Evolutionary conservation across 2,113 vertebrate genomes (phyloP).

Genomic region (Uria aalge): DNA sequence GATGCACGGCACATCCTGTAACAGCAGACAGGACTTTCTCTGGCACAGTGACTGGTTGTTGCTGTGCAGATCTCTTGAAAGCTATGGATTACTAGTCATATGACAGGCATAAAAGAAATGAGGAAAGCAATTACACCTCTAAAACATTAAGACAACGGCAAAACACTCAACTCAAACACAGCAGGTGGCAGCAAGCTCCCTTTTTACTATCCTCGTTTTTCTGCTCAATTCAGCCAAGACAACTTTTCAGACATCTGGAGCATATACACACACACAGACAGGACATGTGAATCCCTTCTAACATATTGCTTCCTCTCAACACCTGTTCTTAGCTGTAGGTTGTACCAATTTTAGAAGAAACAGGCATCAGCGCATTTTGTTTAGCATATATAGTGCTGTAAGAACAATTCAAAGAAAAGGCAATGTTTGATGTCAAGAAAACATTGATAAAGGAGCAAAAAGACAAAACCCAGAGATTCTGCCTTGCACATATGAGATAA

Average conservation of each 20-base stretch:
- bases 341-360: background rate
- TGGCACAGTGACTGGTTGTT: background rate
- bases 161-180: conserved; percentile 19
- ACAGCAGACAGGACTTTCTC: background rate
- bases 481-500: background rate
- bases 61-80: background rate
- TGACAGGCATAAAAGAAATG: background rate
- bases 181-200: conserved; percentile 55
- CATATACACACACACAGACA: background rate
- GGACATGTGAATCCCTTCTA: background rate
- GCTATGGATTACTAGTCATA: background rate
- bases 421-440: background rate
- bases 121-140: background rate
- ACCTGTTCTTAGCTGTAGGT: background rate
- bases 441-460: background rate
- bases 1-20: accelerated
- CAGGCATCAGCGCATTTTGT: background rate
- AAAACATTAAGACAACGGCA: background rate
- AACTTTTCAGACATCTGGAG: background rate
- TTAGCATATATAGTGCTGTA: background rate
- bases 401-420: background rate
- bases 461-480: background rate
- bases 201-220: background rate
- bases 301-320: background rate
- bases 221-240: background rate